Base-by-base conservation (phyloP, 1,140 invertebrate species). In the Scaptomyza montana region DNA sequence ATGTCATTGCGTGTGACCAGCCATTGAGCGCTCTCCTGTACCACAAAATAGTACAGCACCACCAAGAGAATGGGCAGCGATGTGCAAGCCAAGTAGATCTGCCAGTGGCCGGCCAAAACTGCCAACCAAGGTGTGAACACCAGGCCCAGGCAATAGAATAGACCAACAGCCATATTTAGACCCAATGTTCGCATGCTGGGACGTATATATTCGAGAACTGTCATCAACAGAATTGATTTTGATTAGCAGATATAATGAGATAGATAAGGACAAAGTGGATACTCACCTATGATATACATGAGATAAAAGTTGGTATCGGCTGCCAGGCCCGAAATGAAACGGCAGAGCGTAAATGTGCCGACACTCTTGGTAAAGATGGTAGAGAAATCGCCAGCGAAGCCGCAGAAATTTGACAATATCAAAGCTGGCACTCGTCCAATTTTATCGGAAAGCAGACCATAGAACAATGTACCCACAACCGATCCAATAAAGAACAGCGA, bases 21-120 rank as follows among this genome's bases (percentile, higher is more conserved):
- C 94, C 94, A 95, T 69, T 94, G 93, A 0, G 94, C 94, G 56
- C 94, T 94, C 89, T 95, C 94, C 74, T 94, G 93, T 77, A 95
- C 91, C 56, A 93, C 78, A 65, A 93, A 92, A 71, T 93, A 94
- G 78, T 92, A 94, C 5, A 91, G 70, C 7, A 92, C 79, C 41
- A 94, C 90, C 30, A 92, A 56, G 0, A 92, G 72, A 43, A 94
- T 92, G n/a, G 94, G 94, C 50, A 94, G 45, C 3, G 93, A 92
- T 5, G 93, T 93, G 41, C 92, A 92, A 13, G 94, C 80, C 36
- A 94, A 82, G 69, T 94, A 94, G 16, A 90, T 75, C 66, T 93
- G 92, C 94, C 94, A 95, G 72, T 93, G 92, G 3, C 92, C 92
- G 8, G 93, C 79, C 13, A 78, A 70, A 8, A 94, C 92, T 0